Base-by-base conservation (phyloP, 2,113 vertebrate genomes). In the Crocuta crocuta region DNA sequence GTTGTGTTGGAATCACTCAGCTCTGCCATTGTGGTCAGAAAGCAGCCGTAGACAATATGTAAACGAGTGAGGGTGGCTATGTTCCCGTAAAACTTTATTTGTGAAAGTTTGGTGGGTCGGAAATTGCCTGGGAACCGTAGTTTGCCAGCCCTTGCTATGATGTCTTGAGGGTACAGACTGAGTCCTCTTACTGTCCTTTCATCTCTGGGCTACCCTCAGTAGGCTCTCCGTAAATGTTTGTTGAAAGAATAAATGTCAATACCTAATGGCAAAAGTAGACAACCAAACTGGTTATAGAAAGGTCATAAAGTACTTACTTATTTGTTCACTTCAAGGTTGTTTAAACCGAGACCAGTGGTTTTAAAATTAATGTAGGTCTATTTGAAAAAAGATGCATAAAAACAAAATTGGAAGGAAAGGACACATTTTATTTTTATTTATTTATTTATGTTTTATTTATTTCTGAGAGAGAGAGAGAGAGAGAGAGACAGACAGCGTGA, bases 331-430 rank as follows among this genome's bases (percentile, higher is more conserved):
- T 94, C 70, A 86, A 17, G 82, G 80, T 95, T 93, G 24, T 76
- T 79, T 81, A 82, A 84, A 93, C 92, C 70, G 53, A 91, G 71
- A 86, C 28, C 76, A 13, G 26, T 58, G 53, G 94, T 84, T 89
- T 71, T 66, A 71, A 10, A 50, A 81, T 96, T 95, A 95, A 90
- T 95, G 79, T 65, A 80, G 58, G 48, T 90, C 39, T 73, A 39
- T 87, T 92, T 98, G 92, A 84, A 58, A 53, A 73, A 81, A 65
- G 89, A 74, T 94, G 23, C 84, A 66, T 94, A 82, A 89, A 94
- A 81, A 91, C 84, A 82, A 96, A 94, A 84, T 80, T 65, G 94
- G 63, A 82, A 95, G 81, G 71, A 91, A 95, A 79, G 61, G 96
- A 94, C 33, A 96, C 83, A 88, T 92, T 96, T 39, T 39, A 39